Conservation (phyloP, 2,113 vertebrate species). For the Brachyhypopomus gauderio region DNA sequence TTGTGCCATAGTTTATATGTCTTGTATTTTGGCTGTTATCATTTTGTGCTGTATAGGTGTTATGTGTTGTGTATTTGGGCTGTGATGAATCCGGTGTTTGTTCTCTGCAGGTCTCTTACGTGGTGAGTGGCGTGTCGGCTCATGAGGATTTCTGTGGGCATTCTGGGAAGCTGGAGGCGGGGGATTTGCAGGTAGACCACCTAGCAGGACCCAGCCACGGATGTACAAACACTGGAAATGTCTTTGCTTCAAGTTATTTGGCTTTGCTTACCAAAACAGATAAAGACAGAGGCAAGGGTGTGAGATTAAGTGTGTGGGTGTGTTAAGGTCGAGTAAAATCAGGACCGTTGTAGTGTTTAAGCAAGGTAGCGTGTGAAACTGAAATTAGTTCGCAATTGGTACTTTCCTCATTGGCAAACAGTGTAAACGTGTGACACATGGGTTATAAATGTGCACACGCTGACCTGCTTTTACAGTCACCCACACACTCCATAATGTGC, state of each 20-base stretch:
- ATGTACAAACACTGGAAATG: neutral
- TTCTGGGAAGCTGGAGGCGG: conserved; percentile 70
- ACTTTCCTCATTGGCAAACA: neutral
- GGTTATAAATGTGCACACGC: neutral
- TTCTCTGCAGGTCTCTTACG: conserved; percentile 66
- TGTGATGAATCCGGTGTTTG: neutral
- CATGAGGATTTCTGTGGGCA: conserved; percentile 82
- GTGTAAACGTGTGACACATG: neutral
- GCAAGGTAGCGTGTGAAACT: neutral
- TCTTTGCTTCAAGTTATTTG: neutral
- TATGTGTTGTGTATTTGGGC: neutral
- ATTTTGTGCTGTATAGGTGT: neutral
- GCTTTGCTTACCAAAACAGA: neutral
- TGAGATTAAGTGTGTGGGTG: neutral
- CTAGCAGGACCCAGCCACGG: neutral
- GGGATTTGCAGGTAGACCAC: conserved; percentile 76
- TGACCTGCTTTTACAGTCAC: neutral
- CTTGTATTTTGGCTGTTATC: neutral
- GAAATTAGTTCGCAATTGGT: neutral
- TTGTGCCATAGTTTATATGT: neutral
- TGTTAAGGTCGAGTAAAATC: neutral
- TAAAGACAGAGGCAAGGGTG: neutral
- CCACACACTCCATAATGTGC: neutral
- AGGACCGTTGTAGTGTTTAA: neutral
- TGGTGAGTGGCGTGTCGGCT: conserved; percentile 69